Evolutionary conservation across 2,888 invertebrate genomes (phyloP).

Genomic region (Sphaerophoria rueppellii): DNA sequence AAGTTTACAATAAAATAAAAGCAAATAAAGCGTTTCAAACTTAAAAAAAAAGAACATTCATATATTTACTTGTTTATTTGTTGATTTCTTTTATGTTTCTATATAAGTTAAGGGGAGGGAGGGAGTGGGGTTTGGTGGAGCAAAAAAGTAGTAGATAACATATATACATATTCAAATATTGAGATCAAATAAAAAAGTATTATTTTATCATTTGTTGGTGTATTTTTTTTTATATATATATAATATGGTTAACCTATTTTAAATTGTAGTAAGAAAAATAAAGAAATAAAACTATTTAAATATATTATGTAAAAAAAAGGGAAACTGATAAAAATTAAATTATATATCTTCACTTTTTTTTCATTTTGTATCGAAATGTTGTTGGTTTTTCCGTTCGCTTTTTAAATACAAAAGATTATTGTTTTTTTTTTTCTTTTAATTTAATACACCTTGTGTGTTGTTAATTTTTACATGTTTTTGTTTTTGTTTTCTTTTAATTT

Average conservation of each 20-base stretch:
- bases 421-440: conserved; percentile 31
- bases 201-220: conserved; percentile 61
- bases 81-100: conserved; percentile 35
- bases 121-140: conserved; percentile 5
- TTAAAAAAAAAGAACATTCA: conserved; percentile 64
- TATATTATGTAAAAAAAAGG: conserved; percentile 48
- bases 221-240: conserved; percentile 11
- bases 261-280: conserved; percentile 1
- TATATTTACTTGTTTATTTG: conserved; percentile 43
- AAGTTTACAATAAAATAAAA: conserved; percentile 52
- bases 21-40: conserved; percentile 62
- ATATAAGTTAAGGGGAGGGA: conserved; percentile 70
- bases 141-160: conserved; percentile 67
- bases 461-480: conserved; percentile 43
- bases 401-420: conserved; percentile 66
- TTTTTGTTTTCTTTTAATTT: conserved; percentile 34
- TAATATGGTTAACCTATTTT: conserved; percentile 51
- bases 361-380: conserved; percentile 46
- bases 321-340: conserved; percentile 58
- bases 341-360: conserved; percentile 55
- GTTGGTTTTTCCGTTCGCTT: conserved; percentile 34
- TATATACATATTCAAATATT: conserved; percentile 73
- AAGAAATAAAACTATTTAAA: conserved; percentile 62
- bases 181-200: conserved; percentile 73
- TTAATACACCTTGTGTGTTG: conserved; percentile 58